Base-by-base conservation (phyloP, 2,888 invertebrate genomes). In the Heliconius cydno region DNA sequence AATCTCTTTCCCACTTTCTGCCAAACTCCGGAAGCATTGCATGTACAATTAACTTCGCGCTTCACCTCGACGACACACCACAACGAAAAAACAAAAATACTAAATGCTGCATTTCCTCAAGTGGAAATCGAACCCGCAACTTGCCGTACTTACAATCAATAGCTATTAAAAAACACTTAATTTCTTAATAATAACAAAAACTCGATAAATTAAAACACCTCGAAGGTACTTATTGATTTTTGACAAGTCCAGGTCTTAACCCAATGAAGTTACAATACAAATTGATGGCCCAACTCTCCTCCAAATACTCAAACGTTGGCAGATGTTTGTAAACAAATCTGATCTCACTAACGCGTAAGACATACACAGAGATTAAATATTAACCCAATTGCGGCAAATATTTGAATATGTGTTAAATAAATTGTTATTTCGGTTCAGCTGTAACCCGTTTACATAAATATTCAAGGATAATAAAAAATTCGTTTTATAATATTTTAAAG, bases 321-420 rank as follows among this genome's bases (percentile, higher is more conserved):
- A 79, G 60, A 74, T 75, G 78, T 68, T 68, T 75, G 74, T 75
- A 68, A 79, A 68, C 74, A 75, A 34, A 25, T 41, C 60, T 30
- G 60, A 63, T 57, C 63, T 60, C 46, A 63, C 74, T 79, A 79
- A 79, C 34, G 22, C 28, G 74, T 68, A 73, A 68, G 60, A 79
- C 68, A 75, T n/a, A 79, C 78, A 75, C 74, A 75, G 25, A 60
- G 78, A 41, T 75, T 75, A 79, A 79, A 79, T 79, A 79, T 79
- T 79, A 79, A 79, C 78, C 74, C 68, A 70, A 60, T 70, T 79
- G 28, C 68, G 74, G 78, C 74, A 74, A 75, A 79, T 75, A 79
- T 75, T 79, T 75, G 57, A 25, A 66, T 73, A 57, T 46, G 65
- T 63, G 65, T 65, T 75, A 75, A 41, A 73, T 73, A 73, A 73